Evolutionary conservation across 2,797 vertebrate species (phyloP).

Genomic region (Nannoperca obscura): DNA sequence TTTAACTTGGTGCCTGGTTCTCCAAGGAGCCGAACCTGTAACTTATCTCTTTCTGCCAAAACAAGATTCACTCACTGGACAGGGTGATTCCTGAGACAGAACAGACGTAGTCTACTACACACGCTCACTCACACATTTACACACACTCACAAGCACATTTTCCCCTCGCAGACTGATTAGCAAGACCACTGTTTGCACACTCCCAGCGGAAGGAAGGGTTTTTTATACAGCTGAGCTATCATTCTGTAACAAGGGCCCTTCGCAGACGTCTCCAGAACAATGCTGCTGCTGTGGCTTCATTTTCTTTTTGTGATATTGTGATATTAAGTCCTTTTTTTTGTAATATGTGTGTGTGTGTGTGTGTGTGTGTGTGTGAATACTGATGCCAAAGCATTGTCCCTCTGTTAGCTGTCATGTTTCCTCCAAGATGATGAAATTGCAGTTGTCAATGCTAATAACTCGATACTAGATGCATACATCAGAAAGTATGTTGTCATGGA

Average conservation of each 20-base stretch:
- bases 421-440: constrained; percentile 14
- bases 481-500: not conserved
- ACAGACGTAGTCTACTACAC: constrained; percentile 46
- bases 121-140: constrained; percentile 36
- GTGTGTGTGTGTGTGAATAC: constrained; percentile 26
- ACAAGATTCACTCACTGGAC: constrained; percentile 54
- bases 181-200: constrained; percentile 53
- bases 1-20: constrained; percentile 57
- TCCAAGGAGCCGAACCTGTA: constrained; percentile 44
- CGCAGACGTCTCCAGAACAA: constrained; percentile 49
- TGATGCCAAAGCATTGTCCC: constrained; percentile 9
- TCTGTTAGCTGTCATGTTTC: constrained; percentile 28
- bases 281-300: constrained; percentile 24
- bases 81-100: constrained; percentile 68
- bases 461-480: not conserved
- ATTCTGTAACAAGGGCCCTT: constrained; percentile 38
- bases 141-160: constrained; percentile 42
- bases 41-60: constrained; percentile 67
- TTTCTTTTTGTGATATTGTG: constrained; percentile 31
- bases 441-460: not conserved
- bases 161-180: constrained; percentile 55
- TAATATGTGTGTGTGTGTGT: not conserved
- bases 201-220: constrained; percentile 61
- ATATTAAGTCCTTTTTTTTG: constrained; percentile 35
- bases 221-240: constrained; percentile 51